Base-by-base conservation (phyloP, 2,888 invertebrate genomes). In the Temnothorax rugatulus region DNA sequence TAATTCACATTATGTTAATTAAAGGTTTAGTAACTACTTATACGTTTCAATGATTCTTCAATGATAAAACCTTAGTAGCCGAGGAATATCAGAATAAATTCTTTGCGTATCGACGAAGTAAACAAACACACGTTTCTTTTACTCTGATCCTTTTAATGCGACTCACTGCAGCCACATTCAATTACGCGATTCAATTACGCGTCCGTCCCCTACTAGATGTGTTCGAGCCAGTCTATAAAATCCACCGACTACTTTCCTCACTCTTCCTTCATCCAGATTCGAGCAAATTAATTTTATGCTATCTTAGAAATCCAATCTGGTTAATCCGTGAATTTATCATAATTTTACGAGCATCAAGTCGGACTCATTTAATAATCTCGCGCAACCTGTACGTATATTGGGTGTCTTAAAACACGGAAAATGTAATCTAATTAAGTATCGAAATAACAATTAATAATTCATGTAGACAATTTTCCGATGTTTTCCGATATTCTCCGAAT, bases 271-370 rank as follows among this genome's bases (percentile, higher is more conserved):
- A 44, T 74, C 64, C 81, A 69, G 44, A 79, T 71, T 25, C 68
- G 47, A 63, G 61, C 71, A 69, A 61, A 76, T 63, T 85, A 82
- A 73, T 76, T 76, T 57, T 25, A 59, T 71, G 61, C 34, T 44
- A 75, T 50, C 73, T 68, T 77, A 66, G 61, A 69, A 21, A 71
- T 74, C 47, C 64, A 71, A 82, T 75, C 59, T 71, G 13, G 34
- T 79, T 71, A 79, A 69, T 77, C 81, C 38, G 25, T 25, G 59
- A 79, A 87, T 87, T 86, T 85, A 88, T 89, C 87, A 87, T 86
- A 87, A 89, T 87, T 88, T 88, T 82, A 83, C 41, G 59, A 59
- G 57, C 66, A 64, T 57, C 57, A 71, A 44, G 13, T 71, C 13
- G 21, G 25, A 47, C 18, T 64, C 34, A 8, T 71, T 34, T 44